Conservation (phyloP, 2,888 invertebrate genomes). For the Tinea pellionella region DNA sequence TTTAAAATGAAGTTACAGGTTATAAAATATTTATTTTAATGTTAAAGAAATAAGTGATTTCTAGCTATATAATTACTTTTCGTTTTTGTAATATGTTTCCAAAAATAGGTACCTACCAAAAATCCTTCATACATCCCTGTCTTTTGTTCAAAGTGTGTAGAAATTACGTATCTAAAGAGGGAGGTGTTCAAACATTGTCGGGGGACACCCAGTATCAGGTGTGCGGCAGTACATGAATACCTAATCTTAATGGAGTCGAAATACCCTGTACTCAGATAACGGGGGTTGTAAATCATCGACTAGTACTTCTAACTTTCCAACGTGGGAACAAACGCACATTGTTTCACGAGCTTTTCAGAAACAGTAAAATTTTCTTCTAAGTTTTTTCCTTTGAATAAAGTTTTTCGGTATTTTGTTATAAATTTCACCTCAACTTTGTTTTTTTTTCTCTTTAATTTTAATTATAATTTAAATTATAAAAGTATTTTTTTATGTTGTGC, state of each 20-base stretch:
- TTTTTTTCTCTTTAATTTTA: too few species aligned
- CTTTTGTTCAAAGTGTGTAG: constrained; percentile 2
- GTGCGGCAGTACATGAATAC: constrained; percentile 50
- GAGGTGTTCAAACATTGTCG: not conserved
- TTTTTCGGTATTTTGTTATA: not conserved
- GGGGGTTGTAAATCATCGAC: constrained; percentile 56
- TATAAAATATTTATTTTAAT: too few species aligned
- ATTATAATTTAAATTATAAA: too few species aligned
- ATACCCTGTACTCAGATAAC: constrained; percentile 38
- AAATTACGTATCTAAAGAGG: not conserved
- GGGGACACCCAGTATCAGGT: constrained; percentile 44
- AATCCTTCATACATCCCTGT: not conserved
- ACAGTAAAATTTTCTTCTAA: not conserved
- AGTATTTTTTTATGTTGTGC: too few species aligned
- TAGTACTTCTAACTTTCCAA: constrained; percentile 27
- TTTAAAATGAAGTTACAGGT: too few species aligned
- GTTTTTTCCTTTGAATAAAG: not conserved
- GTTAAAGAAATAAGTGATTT: too few species aligned
- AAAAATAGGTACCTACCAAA: not conserved
- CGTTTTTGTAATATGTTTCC: too few species aligned
- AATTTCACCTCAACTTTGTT: too few species aligned
- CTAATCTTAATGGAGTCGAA: constrained; percentile 62
- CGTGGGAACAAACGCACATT: constrained; percentile 1
- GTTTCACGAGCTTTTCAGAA: not conserved
- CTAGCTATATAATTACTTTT: too few species aligned